Evolutionary conservation across 2,113 vertebrate species (phyloP).

Genomic region (Poicephalus gulielmi): DNA sequence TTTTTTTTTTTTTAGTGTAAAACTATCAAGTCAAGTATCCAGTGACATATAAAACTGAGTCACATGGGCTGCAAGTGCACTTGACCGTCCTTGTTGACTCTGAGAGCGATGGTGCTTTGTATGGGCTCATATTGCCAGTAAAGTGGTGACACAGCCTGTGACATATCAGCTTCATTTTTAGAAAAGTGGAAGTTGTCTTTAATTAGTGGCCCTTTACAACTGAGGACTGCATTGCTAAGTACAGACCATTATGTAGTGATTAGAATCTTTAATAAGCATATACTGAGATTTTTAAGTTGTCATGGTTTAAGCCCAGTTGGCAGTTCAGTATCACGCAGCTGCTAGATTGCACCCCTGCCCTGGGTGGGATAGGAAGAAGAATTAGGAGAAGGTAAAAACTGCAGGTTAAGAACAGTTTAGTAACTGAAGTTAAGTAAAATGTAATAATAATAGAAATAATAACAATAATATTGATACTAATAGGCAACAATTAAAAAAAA

Average conservation of each 20-base stretch:
- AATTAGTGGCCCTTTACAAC: background rate
- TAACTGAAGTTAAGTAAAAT: background rate
- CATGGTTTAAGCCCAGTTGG: background rate
- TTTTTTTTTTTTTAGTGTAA: background rate
- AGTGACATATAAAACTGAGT: background rate
- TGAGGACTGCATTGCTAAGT: background rate
- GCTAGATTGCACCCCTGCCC: background rate
- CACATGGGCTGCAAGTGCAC: background rate
- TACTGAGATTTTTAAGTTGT: background rate
- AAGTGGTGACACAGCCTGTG: background rate
- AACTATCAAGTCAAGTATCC: background rate
- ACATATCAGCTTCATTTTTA: background rate
- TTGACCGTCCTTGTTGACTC: background rate
- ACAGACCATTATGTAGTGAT: background rate
- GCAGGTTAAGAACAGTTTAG: background rate
- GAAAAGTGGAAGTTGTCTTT: background rate
- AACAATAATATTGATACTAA: background rate
- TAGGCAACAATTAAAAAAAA: background rate
- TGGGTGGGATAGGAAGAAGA: background rate
- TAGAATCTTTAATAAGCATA: background rate
- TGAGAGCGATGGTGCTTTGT: background rate
- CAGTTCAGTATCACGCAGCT: background rate
- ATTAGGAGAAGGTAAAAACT: background rate
- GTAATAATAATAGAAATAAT: background rate
- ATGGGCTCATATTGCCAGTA: background rate